Evolutionary conservation across 2,113 vertebrate genomes (phyloP).

Genomic region (Lanius ludovicianus): DNA sequence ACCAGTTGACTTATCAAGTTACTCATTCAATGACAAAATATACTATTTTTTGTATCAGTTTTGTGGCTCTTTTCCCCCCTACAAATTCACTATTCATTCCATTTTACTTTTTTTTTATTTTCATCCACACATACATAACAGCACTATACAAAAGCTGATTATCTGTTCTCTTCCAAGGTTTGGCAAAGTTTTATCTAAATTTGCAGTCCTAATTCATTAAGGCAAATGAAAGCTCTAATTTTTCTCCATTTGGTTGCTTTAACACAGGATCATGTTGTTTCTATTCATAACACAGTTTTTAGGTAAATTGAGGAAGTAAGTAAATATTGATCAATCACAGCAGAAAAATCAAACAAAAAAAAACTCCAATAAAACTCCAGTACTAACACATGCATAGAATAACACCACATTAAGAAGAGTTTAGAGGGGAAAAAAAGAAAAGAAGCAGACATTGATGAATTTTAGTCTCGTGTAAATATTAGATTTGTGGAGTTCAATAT

Average conservation of each 20-base stretch:
- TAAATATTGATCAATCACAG: neutral
- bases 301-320: neutral
- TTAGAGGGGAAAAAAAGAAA: neutral
- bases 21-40: neutral
- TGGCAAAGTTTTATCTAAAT: neutral
- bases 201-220: neutral
- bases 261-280: neutral
- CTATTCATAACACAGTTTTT: neutral
- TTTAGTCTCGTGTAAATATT: neutral
- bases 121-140: neutral
- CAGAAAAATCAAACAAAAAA: neutral
- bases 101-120: neutral
- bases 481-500: neutral
- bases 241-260: neutral
- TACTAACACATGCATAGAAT: neutral
- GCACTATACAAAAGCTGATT: neutral
- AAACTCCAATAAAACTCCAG: neutral
- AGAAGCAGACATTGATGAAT: neutral
- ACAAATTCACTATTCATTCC: neutral
- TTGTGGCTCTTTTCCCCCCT: accelerated
- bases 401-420: neutral
- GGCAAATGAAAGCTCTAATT: neutral
- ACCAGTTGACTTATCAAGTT: neutral
- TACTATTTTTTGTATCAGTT: neutral
- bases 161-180: neutral